A percentile compares a stretch with the other conserved stretches of the same genome.
Evolutionary conservation across 2,113 vertebrate genomes (phyloP).

Genomic region (Ascaphus truei): DNA sequence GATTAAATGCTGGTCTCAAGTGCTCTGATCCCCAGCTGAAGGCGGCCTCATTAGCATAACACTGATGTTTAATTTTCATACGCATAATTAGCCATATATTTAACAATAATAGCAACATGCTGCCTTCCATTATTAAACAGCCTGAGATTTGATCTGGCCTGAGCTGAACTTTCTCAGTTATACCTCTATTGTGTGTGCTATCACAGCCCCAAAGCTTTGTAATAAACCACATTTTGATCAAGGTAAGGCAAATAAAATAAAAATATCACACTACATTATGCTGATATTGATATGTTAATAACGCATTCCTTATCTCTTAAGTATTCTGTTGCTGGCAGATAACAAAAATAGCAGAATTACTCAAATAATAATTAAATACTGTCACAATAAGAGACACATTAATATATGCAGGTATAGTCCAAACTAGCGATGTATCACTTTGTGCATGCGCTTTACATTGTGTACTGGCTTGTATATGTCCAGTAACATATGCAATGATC

Average conservation of each 20-base stretch:
- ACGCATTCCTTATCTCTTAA: slow-evolving; percentile 6
- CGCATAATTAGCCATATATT: slow-evolving; percentile 99
- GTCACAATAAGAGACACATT: slow-evolving; percentile 22
- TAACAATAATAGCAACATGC: slow-evolving; percentile 88
- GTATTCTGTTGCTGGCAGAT: slow-evolving; percentile 14
- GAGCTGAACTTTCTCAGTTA: slow-evolving; percentile 64
- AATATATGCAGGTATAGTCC: slow-evolving; percentile 6
- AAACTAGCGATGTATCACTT: slow-evolving; percentile 3
- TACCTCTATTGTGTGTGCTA: slow-evolving; percentile 57
- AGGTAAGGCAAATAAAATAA: slow-evolving; percentile 59
- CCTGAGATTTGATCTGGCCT: slow-evolving; percentile 70
- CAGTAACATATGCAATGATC: too few species aligned
- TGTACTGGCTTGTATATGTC: too few species aligned
- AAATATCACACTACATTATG: slow-evolving; percentile 55
- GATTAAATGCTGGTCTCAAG: slow-evolving; percentile 93
- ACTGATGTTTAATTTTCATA: slow-evolving; percentile 98
- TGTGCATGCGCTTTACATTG: slow-evolving; percentile 8
- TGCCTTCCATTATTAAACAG: slow-evolving; percentile 78
- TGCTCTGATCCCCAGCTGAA: slow-evolving; percentile 87
- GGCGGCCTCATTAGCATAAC: slow-evolving; percentile 94
- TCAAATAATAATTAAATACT: neutral
- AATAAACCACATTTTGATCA: slow-evolving; percentile 64
- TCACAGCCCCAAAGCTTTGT: slow-evolving; percentile 49
- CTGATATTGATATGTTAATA: slow-evolving; percentile 25
- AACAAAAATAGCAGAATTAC: slow-evolving; percentile 1